These are phyloP conservation scores for Synanthedon tipuliformis DNA, from an alignment of 2,888 invertebrate genomes.

Conservation along the genomic window DNA sequence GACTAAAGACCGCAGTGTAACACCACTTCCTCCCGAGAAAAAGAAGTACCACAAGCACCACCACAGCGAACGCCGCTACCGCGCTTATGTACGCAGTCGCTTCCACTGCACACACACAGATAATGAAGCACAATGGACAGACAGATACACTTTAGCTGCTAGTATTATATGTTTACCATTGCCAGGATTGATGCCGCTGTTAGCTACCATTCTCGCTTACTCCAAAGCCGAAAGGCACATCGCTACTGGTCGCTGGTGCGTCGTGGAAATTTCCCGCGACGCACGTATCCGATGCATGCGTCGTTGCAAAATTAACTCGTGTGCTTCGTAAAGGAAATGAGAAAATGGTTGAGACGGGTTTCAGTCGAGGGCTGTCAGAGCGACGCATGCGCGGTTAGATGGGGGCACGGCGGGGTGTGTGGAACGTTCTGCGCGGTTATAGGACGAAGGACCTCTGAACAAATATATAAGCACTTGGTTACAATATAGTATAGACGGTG, in stretches of 20 bases:
- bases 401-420: slow-evolving; percentile 60
- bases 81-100: slow-evolving; percentile 90
- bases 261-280: neutral
- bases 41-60: slow-evolving; percentile 85
- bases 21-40: slow-evolving; percentile 85
- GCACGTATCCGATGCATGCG: slow-evolving; percentile 4
- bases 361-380: slow-evolving; percentile 42
- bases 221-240: slow-evolving; percentile 22
- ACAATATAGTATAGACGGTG: slow-evolving; percentile 1
- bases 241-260: slow-evolving; percentile 11
- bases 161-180: slow-evolving; percentile 48
- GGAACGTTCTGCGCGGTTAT: slow-evolving; percentile 36
- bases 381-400: slow-evolving; percentile 41
- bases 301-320: slow-evolving; percentile 5
- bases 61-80: slow-evolving; percentile 84
- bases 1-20: slow-evolving; percentile 44
- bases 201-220: slow-evolving; percentile 56
- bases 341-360: slow-evolving; percentile 47
- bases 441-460: slow-evolving; percentile 38
- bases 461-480: slow-evolving; percentile 13
- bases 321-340: slow-evolving; percentile 23
- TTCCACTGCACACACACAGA: slow-evolving; percentile 72
- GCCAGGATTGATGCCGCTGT: slow-evolving; percentile 44
- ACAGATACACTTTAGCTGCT: neutral
- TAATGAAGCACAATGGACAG: neutral